phyloP scores from a whole-genome alignment of 2,113 vertebrate genomes.

The Sciurus niger region DNA sequence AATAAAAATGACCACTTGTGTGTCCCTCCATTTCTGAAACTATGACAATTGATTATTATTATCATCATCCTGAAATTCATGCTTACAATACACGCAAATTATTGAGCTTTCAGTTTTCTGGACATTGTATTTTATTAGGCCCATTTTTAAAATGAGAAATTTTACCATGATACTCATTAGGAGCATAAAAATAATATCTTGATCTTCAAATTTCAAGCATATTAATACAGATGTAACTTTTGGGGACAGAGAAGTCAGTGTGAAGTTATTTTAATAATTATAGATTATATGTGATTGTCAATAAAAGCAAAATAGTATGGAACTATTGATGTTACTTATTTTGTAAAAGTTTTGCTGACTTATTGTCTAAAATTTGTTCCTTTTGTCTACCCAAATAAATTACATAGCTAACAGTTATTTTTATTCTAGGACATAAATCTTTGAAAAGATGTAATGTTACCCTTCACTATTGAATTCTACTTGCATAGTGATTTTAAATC shows the following conservation, averaged over 20 bases:
- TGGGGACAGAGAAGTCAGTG: slow-evolving; percentile 48
- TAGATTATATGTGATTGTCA: not conserved
- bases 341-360: slow-evolving; percentile 41
- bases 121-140: slow-evolving; percentile 32
- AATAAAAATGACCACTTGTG: slow-evolving; percentile 33
- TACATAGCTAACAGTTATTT: not conserved
- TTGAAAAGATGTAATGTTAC: slow-evolving; percentile 23
- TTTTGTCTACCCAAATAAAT: not conserved
- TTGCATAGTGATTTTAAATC: not conserved
- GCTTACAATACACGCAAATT: slow-evolving; percentile 2
- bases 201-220: slow-evolving; percentile 63
- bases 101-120: not conserved
- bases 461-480: not conserved
- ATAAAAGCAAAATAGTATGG: not conserved
- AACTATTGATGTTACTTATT: not conserved
- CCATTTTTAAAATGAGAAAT: slow-evolving; percentile 60
- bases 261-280: slow-evolving; percentile 11
- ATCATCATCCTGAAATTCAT: slow-evolving; percentile 31
- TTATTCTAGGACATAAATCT: not conserved
- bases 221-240: slow-evolving; percentile 64
- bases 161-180: slow-evolving; percentile 34
- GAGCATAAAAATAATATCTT: slow-evolving; percentile 69
- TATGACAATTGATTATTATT: slow-evolving; percentile 43
- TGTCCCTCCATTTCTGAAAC: slow-evolving; percentile 11
- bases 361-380: not conserved